These are phyloP conservation scores for Zapus hudsonius DNA, from an alignment of 2,113 vertebrate species.

Conservation along the genomic window DNA sequence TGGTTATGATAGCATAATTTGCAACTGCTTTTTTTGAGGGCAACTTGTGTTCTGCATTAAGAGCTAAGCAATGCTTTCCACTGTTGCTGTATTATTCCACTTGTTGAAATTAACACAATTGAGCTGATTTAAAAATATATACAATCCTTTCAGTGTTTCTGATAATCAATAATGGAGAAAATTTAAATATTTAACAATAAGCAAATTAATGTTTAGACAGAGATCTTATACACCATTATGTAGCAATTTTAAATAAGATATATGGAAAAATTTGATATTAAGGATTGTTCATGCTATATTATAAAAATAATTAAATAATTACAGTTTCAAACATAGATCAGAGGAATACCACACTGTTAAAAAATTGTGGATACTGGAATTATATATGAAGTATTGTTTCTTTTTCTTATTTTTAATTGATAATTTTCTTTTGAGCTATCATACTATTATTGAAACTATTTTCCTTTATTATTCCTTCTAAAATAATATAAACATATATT, in stretches of 20 bases:
- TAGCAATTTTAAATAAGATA: not conserved
- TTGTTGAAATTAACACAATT: not conserved
- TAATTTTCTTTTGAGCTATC: not conserved
- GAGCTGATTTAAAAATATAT: not conserved
- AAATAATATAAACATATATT: not conserved
- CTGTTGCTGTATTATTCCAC: not conserved
- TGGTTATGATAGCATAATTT: not conserved
- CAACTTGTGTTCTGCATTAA: not conserved
- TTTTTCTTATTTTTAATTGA: not conserved
- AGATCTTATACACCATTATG: not conserved
- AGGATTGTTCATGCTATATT: not conserved
- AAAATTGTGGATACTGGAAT: not conserved
- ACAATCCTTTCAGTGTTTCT: conserved; percentile 10
- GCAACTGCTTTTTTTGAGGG: not conserved
- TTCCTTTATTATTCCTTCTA: not conserved
- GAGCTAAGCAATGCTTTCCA: not conserved
- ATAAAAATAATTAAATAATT: not conserved
- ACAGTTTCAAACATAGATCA: not conserved
- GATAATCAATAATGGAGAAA: not conserved
- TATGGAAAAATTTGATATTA: not conserved
- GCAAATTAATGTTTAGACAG: not conserved
- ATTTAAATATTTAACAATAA: not conserved
- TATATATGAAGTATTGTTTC: not conserved
- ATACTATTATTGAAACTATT: not conserved
- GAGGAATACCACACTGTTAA: not conserved